These are phyloP conservation scores for Endotricha flammealis DNA, from an alignment of 2,888 invertebrate genomes.

Conservation along the genomic window DNA sequence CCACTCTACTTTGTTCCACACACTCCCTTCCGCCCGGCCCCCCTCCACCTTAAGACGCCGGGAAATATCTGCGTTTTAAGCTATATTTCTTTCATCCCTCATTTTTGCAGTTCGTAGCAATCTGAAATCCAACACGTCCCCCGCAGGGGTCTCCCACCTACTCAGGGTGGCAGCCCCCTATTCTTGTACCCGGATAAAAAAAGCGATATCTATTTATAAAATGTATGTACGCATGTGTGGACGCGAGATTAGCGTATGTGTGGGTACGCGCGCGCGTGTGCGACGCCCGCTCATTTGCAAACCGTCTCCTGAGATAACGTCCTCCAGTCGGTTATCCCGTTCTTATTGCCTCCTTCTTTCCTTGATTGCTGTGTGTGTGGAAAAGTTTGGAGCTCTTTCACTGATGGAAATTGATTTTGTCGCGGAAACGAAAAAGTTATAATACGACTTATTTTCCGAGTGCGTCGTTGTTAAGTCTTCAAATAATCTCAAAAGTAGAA, in stretches of 20 bases:
- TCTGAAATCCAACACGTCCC: slow-evolving; percentile 79
- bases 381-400: slow-evolving; percentile 64
- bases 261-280: slow-evolving; percentile 48
- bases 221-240: slow-evolving; percentile 71
- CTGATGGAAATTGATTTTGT: slow-evolving; percentile 68
- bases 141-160: slow-evolving; percentile 64
- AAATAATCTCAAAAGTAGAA: slow-evolving; percentile 15
- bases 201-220: slow-evolving; percentile 79
- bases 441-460: slow-evolving; percentile 45
- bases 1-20: slow-evolving; percentile 78
- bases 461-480: slow-evolving; percentile 25
- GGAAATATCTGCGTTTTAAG: slow-evolving; percentile 80
- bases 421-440: slow-evolving; percentile 57
- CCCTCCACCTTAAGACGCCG: slow-evolving; percentile 74
- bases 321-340: slow-evolving; percentile 74
- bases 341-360: slow-evolving; percentile 74
- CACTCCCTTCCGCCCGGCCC: slow-evolving; percentile 56
- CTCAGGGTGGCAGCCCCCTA: slow-evolving; percentile 65
- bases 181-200: slow-evolving; percentile 78
- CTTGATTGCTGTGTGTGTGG: slow-evolving; percentile 72
- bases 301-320: slow-evolving; percentile 77
- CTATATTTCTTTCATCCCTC: slow-evolving; percentile 81
- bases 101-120: slow-evolving; percentile 80
- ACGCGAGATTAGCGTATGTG: slow-evolving; percentile 59
- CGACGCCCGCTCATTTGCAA: slow-evolving; percentile 74